A percentile compares a stretch with the other conserved stretches of the same genome.
phyloP scores from a whole-genome alignment of 1,140 invertebrate genomes.

The Cyrtorhinus lividipennis region DNA sequence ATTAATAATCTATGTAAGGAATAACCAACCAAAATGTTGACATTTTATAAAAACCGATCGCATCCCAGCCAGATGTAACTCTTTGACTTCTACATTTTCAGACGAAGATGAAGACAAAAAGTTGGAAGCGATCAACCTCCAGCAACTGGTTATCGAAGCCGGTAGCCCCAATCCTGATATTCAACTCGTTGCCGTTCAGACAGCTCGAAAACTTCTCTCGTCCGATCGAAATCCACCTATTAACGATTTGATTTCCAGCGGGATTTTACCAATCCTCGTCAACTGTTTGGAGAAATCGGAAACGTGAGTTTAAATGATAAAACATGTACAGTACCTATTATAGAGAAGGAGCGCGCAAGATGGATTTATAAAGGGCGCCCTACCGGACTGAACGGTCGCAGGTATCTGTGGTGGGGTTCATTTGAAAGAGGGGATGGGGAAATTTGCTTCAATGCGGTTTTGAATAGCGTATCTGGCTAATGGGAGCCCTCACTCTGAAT shows the following conservation, averaged over 20 bases:
- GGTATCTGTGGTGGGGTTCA: no score
- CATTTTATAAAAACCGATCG: no score
- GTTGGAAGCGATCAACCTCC: conserved; percentile 46
- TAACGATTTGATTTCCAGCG: conserved; percentile 82
- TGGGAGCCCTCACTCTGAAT: no score
- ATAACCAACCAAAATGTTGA: no score
- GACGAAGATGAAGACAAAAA: conserved; percentile 59
- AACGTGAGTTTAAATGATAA: conserved; percentile 35
- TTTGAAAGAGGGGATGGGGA: no score
- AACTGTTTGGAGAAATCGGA: conserved; percentile 72
- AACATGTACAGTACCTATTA: not conserved
- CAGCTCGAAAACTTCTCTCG: conserved; percentile 84
- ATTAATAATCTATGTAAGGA: no score
- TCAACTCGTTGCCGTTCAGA: conserved; percentile 69
- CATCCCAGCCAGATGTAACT: no score
- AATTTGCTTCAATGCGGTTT: no score
- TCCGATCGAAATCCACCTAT: conserved; percentile 98
- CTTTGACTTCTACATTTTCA: no score
- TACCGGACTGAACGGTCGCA: conserved; percentile 1
- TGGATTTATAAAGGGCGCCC: no score
- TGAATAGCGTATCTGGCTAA: no score
- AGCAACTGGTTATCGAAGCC: conserved; percentile 55
- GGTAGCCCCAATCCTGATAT: conserved; percentile 50
- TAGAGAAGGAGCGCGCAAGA: not conserved
- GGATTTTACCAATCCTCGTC: conserved; percentile 88